phyloP scores from a whole-genome alignment of 1,140 invertebrate genomes.

The Eupristina koningsbergeri region DNA sequence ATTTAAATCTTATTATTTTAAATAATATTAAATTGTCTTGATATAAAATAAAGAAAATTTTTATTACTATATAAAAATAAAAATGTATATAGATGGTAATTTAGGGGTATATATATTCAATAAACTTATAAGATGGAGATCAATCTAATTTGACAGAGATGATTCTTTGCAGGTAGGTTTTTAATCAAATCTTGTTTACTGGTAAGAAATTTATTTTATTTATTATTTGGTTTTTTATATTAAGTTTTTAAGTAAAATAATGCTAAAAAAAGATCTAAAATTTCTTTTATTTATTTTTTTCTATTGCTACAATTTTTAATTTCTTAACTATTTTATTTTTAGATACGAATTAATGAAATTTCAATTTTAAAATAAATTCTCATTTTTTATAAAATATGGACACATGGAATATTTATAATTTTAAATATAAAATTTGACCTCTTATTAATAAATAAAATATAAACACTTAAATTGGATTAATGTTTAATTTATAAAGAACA shows the following conservation, averaged over 20 bases:
- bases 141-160: not conserved
- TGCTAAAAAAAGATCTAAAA: not conserved
- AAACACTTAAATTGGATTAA: no score
- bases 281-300: not conserved
- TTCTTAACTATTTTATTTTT: constrained; percentile 6
- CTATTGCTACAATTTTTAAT: not conserved
- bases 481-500: no score
- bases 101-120: constrained; percentile 39
- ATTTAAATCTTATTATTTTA: constrained; percentile 37
- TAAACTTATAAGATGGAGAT: constrained; percentile 5
- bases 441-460: no score
- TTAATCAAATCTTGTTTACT: constrained; percentile 31
- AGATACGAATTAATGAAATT: not conserved
- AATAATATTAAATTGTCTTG: constrained; percentile 38
- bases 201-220: constrained; percentile 17
- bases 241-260: no score
- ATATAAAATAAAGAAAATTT: constrained; percentile 36
- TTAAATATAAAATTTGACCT: no score
- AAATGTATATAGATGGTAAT: not conserved
- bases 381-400: no score
- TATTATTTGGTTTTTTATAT: constrained; percentile 24
- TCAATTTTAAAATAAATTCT: no score
- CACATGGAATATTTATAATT: no score
- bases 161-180: constrained; percentile 26
- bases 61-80: not conserved